Conservation (phyloP, 1,140 invertebrate species). For the Brachionus asplanchnoidis region DNA sequence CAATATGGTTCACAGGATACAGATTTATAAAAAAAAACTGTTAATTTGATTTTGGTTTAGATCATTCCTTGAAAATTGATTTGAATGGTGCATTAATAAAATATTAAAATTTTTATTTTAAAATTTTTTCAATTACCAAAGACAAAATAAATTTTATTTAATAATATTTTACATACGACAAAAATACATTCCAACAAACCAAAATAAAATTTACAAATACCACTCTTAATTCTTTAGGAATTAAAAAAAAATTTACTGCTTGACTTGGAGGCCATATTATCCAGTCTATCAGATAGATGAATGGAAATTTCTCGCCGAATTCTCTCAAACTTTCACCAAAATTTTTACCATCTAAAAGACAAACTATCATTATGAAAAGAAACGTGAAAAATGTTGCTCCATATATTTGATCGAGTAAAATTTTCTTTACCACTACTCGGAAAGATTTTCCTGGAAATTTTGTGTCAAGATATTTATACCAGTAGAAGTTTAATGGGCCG, state of each 20-base stretch:
- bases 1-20: too few relatives aligned
- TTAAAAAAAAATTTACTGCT: slow-evolving; percentile 44
- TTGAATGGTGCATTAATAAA: background rate
- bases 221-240: slow-evolving; percentile 44
- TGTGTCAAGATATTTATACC: slow-evolving; percentile 44
- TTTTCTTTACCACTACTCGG: slow-evolving; percentile 43
- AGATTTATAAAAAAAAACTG: too few relatives aligned
- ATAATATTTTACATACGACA: slow-evolving; percentile 45
- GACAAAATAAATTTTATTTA: background rate
- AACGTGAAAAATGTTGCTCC: slow-evolving; percentile 43
- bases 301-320: slow-evolving; percentile 44
- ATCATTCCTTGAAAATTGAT: too few relatives aligned
- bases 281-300: slow-evolving; percentile 46
- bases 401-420: slow-evolving; percentile 44
- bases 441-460: slow-evolving; percentile 28
- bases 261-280: slow-evolving; percentile 45
- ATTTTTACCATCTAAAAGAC: slow-evolving; percentile 42
- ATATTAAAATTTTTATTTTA: background rate
- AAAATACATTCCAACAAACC: slow-evolving; percentile 44
- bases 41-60: background rate
- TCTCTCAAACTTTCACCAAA: slow-evolving; percentile 41
- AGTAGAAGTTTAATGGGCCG: slow-evolving; percentile 44
- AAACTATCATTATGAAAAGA: slow-evolving; percentile 44
- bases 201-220: slow-evolving; percentile 44
- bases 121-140: background rate